These are phyloP conservation scores for Agrochola circellaris DNA, from an alignment of 2,888 invertebrate genomes.

Conservation along the genomic window DNA sequence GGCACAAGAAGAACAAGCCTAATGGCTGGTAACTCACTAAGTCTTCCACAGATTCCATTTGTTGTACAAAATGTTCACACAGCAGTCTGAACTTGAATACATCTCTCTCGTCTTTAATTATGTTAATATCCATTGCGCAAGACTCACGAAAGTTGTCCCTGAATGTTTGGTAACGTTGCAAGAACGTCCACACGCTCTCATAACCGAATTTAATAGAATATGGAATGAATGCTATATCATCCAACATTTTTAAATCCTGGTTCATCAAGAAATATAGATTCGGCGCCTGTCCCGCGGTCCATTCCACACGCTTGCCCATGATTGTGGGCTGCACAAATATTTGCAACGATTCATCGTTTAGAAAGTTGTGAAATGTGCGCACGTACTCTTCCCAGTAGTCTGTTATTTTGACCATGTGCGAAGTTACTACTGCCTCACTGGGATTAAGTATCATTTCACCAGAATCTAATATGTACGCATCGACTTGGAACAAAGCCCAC, in stretches of 20 bases:
- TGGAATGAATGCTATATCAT: constrained; percentile 90
- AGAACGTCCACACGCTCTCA: constrained; percentile 91
- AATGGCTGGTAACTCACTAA: constrained; percentile 93
- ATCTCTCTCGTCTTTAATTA: constrained; percentile 92
- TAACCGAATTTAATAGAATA: constrained; percentile 91
- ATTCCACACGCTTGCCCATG: constrained; percentile 95
- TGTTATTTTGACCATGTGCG: constrained; percentile 91
- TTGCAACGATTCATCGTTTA: constrained; percentile 93
- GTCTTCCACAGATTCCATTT: constrained; percentile 92
- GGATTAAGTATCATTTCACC: constrained; percentile 91
- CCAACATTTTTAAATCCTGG: constrained; percentile 91
- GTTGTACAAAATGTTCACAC: constrained; percentile 93
- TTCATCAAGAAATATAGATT: constrained; percentile 93
- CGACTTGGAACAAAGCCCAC: constrained; percentile 92
- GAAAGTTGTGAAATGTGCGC: constrained; percentile 92
- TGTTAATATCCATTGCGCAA: constrained; percentile 91
- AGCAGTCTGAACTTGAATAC: constrained; percentile 92
- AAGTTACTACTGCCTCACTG: constrained; percentile 90
- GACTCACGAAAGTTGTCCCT: constrained; percentile 93
- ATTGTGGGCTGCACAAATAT: constrained; percentile 96
- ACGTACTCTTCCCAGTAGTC: constrained; percentile 93
- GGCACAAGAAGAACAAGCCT: constrained; percentile 93
- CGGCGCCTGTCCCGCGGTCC: constrained; percentile 94
- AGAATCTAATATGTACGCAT: constrained; percentile 85
- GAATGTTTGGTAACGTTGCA: constrained; percentile 92